A percentile compares a stretch with the other conserved stretches of the same genome.
Evolutionary conservation across 2,888 invertebrate genomes (phyloP).

Genomic region (Phortica okadai): DNA sequence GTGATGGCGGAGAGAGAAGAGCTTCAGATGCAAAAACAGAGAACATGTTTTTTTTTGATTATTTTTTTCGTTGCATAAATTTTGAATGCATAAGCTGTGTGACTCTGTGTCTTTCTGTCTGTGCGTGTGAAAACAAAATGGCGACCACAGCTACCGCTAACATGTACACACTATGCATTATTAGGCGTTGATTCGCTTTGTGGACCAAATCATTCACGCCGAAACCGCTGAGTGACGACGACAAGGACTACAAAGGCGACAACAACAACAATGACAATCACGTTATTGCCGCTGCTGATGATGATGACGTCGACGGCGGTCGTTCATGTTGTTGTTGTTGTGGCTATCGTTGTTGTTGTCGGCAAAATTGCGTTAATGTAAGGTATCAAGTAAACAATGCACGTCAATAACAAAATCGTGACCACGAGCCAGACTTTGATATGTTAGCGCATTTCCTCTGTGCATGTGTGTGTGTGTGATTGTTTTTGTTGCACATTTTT

Average conservation of each 20-base stretch:
- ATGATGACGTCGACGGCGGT: not conserved
- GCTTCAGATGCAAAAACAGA: not conserved
- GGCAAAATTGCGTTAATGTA: conserved; percentile 22
- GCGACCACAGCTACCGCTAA: not conserved
- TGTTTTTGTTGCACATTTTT: not conserved
- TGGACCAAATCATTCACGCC: not conserved
- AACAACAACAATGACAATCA: not conserved
- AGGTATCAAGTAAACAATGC: conserved; percentile 38
- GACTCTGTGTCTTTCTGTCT: not conserved
- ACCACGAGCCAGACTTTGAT: not conserved
- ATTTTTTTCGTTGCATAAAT: not conserved
- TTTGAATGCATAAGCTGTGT: not conserved
- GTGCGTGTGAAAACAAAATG: conserved; percentile 19
- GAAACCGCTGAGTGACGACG: conserved; percentile 34
- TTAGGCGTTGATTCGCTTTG: conserved; percentile 7
- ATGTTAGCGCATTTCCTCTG: not conserved
- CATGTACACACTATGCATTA: conserved; percentile 1
- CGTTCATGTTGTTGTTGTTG: conserved; percentile 32
- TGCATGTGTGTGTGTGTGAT: not conserved
- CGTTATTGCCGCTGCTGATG: conserved; percentile 27
- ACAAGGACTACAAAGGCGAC: not conserved
- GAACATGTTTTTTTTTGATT: not conserved
- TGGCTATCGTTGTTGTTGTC: conserved; percentile 23
- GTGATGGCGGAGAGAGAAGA: not conserved
- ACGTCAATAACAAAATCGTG: conserved; percentile 28